Percentiles rank a stretch among this genome's conserved stretches.
Conservation (phyloP, 2,797 vertebrate species). For the Moxostoma hubbsi region DNA sequence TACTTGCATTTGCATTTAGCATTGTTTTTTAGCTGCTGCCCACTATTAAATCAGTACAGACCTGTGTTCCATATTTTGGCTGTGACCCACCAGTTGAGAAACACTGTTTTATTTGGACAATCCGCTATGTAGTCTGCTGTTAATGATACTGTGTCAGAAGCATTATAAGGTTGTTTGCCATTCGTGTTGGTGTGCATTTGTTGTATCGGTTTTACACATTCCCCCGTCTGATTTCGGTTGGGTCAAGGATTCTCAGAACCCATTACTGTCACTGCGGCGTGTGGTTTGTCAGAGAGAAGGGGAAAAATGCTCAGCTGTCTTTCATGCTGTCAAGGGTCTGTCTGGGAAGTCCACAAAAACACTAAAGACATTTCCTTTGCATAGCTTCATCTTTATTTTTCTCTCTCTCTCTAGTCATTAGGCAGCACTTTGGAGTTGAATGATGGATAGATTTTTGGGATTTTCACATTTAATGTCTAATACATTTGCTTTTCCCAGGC, state of each 20-base stretch:
- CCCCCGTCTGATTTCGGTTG: constrained; percentile 46
- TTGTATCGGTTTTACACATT: constrained; percentile 28
- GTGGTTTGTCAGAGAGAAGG: constrained; percentile 19
- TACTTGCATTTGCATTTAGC: too few species aligned
- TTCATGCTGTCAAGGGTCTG: constrained; percentile 33
- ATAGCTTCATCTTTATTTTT: constrained; percentile 9
- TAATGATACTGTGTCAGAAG: not conserved
- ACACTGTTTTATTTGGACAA: not conserved
- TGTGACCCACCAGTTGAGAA: too few species aligned
- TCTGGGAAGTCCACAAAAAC: constrained; percentile 39
- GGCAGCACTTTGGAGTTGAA: not conserved
- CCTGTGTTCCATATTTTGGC: too few species aligned
- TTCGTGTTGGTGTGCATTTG: not conserved
- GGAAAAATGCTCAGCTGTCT: constrained; percentile 36
- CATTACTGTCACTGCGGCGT: constrained; percentile 28
- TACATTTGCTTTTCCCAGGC: not conserved
- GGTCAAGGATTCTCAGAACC: constrained; percentile 48
- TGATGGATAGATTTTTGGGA: too few species aligned
- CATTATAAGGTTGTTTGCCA: too few species aligned
- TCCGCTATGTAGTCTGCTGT: not conserved
- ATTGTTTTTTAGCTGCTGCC: too few species aligned
- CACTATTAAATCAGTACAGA: too few species aligned
- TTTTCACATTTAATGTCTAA: too few species aligned
- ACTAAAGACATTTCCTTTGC: constrained; percentile 20
- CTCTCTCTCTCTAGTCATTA: not conserved